phyloP scores from a whole-genome alignment of 2,888 invertebrate genomes.

The Mimas tiliae region DNA sequence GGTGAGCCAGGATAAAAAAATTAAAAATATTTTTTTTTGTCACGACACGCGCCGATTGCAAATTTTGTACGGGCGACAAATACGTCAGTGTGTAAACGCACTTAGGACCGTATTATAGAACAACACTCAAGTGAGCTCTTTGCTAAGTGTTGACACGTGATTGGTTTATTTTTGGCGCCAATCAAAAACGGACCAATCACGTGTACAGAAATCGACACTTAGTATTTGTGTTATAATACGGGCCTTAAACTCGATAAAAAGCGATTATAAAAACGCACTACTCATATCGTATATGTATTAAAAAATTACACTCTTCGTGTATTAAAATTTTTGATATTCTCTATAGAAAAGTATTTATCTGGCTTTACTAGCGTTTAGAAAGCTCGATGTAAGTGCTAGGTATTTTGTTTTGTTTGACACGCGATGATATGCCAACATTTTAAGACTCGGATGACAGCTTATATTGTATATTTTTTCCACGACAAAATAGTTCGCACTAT shows the following conservation, averaged over 20 bases:
- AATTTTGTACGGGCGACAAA: neutral
- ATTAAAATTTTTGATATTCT: neutral
- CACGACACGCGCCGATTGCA: too few relatives aligned
- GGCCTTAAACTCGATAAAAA: constrained; percentile 9
- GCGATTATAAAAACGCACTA: neutral
- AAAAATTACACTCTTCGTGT: neutral
- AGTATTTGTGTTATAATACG: too few relatives aligned
- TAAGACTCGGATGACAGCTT: neutral
- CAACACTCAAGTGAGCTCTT: too few relatives aligned
- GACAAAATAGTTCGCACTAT: neutral
- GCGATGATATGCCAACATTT: neutral
- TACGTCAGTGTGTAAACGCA: neutral
- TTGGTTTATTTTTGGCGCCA: too few relatives aligned
- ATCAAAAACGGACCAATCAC: too few relatives aligned
- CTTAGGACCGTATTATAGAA: too few relatives aligned
- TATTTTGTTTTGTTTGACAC: neutral
- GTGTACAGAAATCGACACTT: too few relatives aligned
- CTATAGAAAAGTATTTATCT: neutral
- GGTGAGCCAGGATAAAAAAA: too few relatives aligned
- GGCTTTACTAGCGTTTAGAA: neutral
- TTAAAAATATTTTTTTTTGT: too few relatives aligned
- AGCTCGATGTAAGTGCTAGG: neutral
- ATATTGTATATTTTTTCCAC: neutral
- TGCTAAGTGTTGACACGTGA: too few relatives aligned
- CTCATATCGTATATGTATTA: constrained; percentile 11